Base-by-base conservation (phyloP, 1,140 invertebrate species). In the Aphaenogaster floridana region DNA sequence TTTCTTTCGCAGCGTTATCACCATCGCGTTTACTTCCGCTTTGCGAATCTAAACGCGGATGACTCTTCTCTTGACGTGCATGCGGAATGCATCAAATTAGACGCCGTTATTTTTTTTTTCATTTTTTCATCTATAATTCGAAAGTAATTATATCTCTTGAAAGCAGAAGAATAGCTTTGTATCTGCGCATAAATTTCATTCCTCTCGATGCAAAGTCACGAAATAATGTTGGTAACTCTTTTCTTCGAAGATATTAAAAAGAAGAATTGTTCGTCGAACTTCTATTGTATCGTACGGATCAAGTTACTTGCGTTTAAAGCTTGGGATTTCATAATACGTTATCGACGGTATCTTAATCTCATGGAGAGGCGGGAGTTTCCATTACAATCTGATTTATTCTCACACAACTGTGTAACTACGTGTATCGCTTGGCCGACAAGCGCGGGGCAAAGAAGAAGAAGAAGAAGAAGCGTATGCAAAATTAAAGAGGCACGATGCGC, bases 351-450 rank as follows among this genome's bases (percentile, higher is more conserved):
- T 6, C 6, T 68, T n/a, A 50, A 68, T 28, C 36, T 59, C 17
- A 13, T 3, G 28, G n/a, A 15, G 13, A 76, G 13, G 2, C 13
- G 1, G 28, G 3, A 5, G 5, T 57, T 57, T 81, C 21, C 17
- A 13, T 57, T 71, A 59, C 11, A 42, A 45, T 7, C 34, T 59
- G 17, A 48, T 59, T 74, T 72, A 57, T 59, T 36, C 34, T 28
- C 5, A 17, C n/a, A 42, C 45, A 61, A 89, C 66, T 28, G 63
- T 68, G 84, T 21, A 79, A 71, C 68, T 45, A 85, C 87, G 86
- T 86, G 76, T 88, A 87, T 90, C 85, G 66, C 21, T 89, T 89
- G 28, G 21, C 59, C 48, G 78, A 11, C 39, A 64, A 76, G 17
- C 28, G 15, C 9, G 28, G 7, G n/a, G 3, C 9, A n/a, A 52